Base-by-base conservation (phyloP, 2,113 vertebrate genomes). In the Nerophis ophidion region DNA sequence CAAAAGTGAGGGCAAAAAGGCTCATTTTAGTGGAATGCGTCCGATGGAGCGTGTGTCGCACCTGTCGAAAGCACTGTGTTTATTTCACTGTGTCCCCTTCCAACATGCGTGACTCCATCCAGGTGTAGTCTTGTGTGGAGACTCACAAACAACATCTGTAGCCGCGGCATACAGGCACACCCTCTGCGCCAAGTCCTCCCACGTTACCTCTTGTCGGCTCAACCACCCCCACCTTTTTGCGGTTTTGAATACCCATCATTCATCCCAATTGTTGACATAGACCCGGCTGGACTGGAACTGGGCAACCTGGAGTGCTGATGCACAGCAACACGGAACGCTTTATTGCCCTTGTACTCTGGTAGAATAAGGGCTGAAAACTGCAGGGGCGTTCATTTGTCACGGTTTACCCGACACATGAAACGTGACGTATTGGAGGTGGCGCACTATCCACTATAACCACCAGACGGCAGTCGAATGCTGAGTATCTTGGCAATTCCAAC, bases 61-160 rank as follows among this genome's bases (percentile, higher is more conserved):
- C 10, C 45, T 55, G 17, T 58, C 48, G 35, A 48, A 16, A 40
- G 47, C 40, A 33, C 51, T 38, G 35, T 68, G 26, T 57, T 57
- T 50, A 72, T 81, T 64, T 80, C 26, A 48, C 48, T 6, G 47
- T 53, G 16, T 40, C 33, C 16, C 60, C 57, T 64, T 69, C 48
- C n/a, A 16, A 46, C 56, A 60, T 38, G 38, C 15, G 5, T 19
- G 17, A 56, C 40, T 55, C 42, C 6, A 5, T 26, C 26, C 26
- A 26, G 74, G 68, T 68, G 65, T 68, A 71, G 50, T 36, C 44
- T 56, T 64, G 67, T 61, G 61, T 63, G 58, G 74, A 63, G 68
- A 56, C 53, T 66, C 53, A 75, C 60, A 77, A 86, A 86, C 77
- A 81, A 70, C 80, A 84, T 86, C 77, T 83, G 81, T 69, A 75